Evolutionary conservation across 2,113 vertebrate genomes (phyloP).

Genomic region (Corythaeola cristata): DNA sequence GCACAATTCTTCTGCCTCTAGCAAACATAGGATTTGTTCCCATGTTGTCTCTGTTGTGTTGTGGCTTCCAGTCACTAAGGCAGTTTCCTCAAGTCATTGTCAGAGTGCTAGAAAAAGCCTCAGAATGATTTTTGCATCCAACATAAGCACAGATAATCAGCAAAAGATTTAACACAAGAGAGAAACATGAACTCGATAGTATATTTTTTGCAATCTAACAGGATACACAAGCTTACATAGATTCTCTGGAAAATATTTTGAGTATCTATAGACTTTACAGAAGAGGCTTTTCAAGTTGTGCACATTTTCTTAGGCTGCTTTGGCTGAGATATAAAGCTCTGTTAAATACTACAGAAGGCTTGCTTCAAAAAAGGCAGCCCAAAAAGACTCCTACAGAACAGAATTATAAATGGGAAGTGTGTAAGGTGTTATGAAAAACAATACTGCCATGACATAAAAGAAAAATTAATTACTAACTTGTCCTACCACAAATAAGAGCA

Average conservation of each 20-base stretch:
- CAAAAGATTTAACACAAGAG: neutral
- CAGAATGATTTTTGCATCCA: neutral
- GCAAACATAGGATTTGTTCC: neutral
- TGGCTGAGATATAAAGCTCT: neutral
- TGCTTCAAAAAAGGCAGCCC: neutral
- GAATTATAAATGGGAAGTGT: neutral
- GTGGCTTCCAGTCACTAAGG: neutral
- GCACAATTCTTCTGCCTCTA: neutral
- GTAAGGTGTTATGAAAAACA: neutral
- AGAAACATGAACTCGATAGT: neutral
- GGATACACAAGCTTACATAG: neutral
- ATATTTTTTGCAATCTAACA: neutral
- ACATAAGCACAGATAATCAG: neutral
- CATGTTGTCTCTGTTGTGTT: neutral
- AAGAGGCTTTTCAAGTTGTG: neutral
- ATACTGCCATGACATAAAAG: neutral
- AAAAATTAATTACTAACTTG: neutral
- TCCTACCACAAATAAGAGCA: neutral
- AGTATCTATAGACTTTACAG: neutral
- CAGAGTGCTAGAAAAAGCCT: neutral
- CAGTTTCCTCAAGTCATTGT: neutral
- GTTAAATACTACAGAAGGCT: neutral
- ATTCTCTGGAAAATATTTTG: neutral
- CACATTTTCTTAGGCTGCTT: neutral
- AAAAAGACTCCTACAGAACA: neutral